Conservation (phyloP, 2,888 invertebrate genomes). For the Melanostoma mellinum region DNA sequence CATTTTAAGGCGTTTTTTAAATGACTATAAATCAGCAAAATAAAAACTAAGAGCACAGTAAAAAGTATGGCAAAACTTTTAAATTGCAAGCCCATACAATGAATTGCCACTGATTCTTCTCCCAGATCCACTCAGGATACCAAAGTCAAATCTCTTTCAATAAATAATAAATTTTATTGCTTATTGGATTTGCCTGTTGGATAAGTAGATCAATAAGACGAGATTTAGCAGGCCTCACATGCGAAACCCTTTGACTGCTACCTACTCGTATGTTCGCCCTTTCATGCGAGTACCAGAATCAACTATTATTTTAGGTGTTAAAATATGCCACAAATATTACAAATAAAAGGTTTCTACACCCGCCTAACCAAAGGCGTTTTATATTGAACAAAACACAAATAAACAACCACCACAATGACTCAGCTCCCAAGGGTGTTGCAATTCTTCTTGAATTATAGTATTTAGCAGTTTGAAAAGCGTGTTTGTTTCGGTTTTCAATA, state of each 20-base stretch:
- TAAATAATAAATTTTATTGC: slow-evolving; percentile 78
- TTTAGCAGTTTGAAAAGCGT: slow-evolving; percentile 49
- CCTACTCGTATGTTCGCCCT: slow-evolving; percentile 21
- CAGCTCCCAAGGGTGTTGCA: slow-evolving; percentile 44
- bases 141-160: slow-evolving; percentile 58
- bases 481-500: slow-evolving; percentile 41
- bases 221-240: slow-evolving; percentile 25
- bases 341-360: slow-evolving; percentile 73
- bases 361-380: slow-evolving; percentile 9
- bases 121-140: slow-evolving; percentile 1
- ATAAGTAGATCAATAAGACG: slow-evolving; percentile 51
- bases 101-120: too few species aligned
- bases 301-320: slow-evolving; percentile 77
- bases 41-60: too few species aligned
- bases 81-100: too few species aligned
- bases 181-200: slow-evolving; percentile 75
- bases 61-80: too few species aligned
- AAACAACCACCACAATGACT: slow-evolving; percentile 33
- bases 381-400: slow-evolving; percentile 65
- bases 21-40: too few species aligned
- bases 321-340: slow-evolving; percentile 78
- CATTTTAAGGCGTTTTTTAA: too few species aligned
- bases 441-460: slow-evolving; percentile 59
- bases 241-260: slow-evolving; percentile 39
- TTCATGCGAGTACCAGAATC: neutral